phyloP scores from a whole-genome alignment of 2,797 vertebrate genomes.

The Telmatherina bonti region DNA sequence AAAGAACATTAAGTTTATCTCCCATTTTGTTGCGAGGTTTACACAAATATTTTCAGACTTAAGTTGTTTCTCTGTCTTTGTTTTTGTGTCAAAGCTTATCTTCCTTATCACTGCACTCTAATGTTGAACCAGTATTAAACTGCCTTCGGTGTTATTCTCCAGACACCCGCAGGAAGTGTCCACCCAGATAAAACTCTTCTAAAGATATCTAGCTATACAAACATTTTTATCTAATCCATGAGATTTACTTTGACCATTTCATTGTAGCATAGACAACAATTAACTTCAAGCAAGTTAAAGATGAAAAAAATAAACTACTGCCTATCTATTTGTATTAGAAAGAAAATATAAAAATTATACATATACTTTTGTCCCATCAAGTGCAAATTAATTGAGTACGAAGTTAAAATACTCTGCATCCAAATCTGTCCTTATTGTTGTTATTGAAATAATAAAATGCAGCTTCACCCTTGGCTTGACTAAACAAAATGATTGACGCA shows the following conservation, averaged over 20 bases:
- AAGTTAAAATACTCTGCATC: background rate
- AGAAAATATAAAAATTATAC: background rate
- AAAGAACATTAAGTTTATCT: background rate
- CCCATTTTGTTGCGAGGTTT: background rate
- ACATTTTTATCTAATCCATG: conserved; percentile 32
- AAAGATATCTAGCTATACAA: conserved; percentile 32
- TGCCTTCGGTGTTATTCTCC: conserved; percentile 21
- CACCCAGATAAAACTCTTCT: conserved; percentile 48
- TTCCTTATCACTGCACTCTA: conserved; percentile 8
- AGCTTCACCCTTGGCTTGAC: conserved; percentile 25
- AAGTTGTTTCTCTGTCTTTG: conserved; percentile 4
- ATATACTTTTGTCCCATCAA: background rate
- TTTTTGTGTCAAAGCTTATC: conserved; percentile 13
- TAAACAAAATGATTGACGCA: conserved; percentile 31
- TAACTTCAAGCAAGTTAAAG: conserved; percentile 10
- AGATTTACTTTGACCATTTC: conserved; percentile 22
- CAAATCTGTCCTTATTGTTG: conserved; percentile 9
- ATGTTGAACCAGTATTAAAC: conserved; percentile 14
- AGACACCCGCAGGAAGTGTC: conserved; percentile 54
- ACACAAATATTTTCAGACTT: background rate
- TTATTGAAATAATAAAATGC: conserved; percentile 25
- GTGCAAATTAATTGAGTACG: background rate
- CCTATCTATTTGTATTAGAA: background rate
- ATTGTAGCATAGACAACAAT: background rate
- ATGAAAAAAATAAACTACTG: background rate